Base-by-base conservation (phyloP, 2,113 vertebrate species). In the Forbesichthys papilliferus region DNA sequence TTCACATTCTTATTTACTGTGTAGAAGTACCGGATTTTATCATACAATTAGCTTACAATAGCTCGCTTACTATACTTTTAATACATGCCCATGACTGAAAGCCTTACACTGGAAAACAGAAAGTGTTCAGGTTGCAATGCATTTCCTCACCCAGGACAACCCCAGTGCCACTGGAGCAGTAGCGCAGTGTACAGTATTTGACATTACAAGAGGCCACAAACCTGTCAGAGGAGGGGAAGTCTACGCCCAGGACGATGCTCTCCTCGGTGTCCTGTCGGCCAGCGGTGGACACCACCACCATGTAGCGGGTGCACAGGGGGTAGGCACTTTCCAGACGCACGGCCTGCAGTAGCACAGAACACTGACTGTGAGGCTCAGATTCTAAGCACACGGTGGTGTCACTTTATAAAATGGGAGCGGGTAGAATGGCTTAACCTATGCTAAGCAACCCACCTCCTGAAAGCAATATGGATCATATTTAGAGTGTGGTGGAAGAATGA, bases 211-310 rank as follows among this genome's bases (percentile, higher is more conserved):
- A 48, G n/a, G 49, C 11, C 33, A 80, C 91, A 63, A 84, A 99
- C 98, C 95, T 94, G 84, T 99, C 96, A 77, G 95, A 95, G 74
- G 93, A 93, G 67, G 92, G 91, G 80, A 99, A 99, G 92, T 98
- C 97, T 91, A 98, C 94, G 63, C 98, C 98, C 0, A 99, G 93
- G 56, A 99, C 97, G 3, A 98, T 94, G 91, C 95, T 98, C 86
- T 99, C 97, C 86, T 99, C 97, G 0, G 96, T 99, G 91, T 99
- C 97, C 80, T 98, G 97, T 61, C 96, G 93, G 34, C 97, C 98
- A 0, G 95, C 98, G 79, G 96, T 98, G 80, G 96, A 98, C 66
- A 99, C 95, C 11, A 99, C 96, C 69, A 99, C 96, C 96, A 99
- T 98, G 90, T 99, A 99, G 48, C 96, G 93, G 1, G 95, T 99